phyloP scores from a whole-genome alignment of 2,113 vertebrate genomes.

The Orycteropus afer region DNA sequence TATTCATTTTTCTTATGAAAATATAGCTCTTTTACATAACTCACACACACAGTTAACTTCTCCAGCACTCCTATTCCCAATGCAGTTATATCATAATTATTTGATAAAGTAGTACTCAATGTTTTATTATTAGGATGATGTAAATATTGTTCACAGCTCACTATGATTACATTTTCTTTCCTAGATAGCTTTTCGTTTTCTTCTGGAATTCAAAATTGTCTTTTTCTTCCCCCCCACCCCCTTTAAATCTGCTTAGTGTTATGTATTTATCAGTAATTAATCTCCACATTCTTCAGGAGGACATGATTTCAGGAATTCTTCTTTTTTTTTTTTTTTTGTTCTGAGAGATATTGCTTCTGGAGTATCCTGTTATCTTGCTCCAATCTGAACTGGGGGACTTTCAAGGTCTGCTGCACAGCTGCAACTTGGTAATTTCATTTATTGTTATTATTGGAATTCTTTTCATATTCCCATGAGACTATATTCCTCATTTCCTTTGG shows the following conservation, averaged over 20 bases:
- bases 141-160: neutral
- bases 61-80: neutral
- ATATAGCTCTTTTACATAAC: neutral
- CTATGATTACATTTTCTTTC: neutral
- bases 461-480: neutral
- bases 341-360: neutral
- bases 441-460: neutral
- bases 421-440: neutral
- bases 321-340: neutral
- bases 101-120: neutral
- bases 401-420: neutral
- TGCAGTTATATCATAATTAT: neutral
- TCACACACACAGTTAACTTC: neutral
- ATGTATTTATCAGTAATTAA: neutral
- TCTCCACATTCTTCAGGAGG: neutral
- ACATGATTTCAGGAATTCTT: neutral
- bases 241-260: neutral
- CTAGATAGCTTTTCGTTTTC: neutral
- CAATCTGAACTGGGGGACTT: neutral
- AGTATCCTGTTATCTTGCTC: constrained; percentile 14
- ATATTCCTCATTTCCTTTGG: neutral
- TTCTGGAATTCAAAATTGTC: constrained; percentile 26
- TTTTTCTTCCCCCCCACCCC: neutral
- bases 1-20: neutral
- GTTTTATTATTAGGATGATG: neutral